A percentile compares a stretch with the other conserved stretches of the same genome.
Conservation (phyloP, 2,797 vertebrate genomes). For the Falco novaeseelandiae region DNA sequence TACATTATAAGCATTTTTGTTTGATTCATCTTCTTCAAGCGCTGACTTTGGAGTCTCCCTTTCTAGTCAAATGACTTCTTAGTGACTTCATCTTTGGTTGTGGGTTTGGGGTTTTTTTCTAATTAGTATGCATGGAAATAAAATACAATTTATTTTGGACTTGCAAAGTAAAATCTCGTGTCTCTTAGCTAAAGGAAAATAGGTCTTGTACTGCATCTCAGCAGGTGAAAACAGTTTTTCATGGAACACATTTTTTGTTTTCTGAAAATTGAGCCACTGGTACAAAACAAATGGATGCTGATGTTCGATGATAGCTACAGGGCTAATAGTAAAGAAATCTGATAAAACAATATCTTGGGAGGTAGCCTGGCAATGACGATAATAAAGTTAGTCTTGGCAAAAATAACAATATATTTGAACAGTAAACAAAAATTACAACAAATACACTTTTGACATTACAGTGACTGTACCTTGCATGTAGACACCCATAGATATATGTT, state of each 20-base stretch:
- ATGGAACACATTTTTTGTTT: background rate
- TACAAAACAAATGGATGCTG: conserved; percentile 39
- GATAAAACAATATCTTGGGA: conserved; percentile 4
- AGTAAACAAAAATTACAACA: conserved; percentile 3
- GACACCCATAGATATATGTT: background rate
- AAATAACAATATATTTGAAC: background rate
- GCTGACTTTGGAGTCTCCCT: background rate
- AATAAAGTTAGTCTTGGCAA: background rate
- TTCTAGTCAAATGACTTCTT: background rate
- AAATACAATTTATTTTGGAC: background rate
- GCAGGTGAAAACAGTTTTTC: background rate
- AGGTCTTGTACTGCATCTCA: background rate
- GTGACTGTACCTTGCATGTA: background rate
- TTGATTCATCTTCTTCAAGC: background rate
- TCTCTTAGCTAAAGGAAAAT: background rate
- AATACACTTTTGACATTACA: background rate
- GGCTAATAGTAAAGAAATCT: conserved; percentile 44
- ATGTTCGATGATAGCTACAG: conserved; percentile 43
- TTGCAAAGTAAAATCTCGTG: background rate
- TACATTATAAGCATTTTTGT: background rate
- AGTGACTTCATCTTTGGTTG: background rate
- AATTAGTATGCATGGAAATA: background rate
- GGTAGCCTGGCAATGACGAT: background rate
- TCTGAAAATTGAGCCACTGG: background rate
- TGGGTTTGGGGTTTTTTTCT: rapidly evolving